Evolutionary conservation across 2,113 vertebrate genomes (phyloP).

Genomic region (Quiscalus mexicanus): DNA sequence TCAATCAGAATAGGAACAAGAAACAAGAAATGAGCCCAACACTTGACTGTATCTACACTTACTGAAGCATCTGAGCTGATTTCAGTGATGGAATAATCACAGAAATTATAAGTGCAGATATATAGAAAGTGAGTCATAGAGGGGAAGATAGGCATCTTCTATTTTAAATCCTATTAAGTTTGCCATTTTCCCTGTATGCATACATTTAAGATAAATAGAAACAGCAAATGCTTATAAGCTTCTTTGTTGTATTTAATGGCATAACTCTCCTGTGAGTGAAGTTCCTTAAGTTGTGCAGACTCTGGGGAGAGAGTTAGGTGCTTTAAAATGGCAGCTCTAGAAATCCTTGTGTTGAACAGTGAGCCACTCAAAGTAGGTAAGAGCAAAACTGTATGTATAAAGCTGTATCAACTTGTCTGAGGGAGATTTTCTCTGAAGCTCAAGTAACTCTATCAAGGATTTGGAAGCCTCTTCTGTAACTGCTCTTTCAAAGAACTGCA

Average conservation of each 20-base stretch:
- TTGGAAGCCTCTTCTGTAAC: background rate
- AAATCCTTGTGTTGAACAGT: background rate
- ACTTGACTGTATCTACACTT: background rate
- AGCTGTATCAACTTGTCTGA: background rate
- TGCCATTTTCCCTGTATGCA: background rate
- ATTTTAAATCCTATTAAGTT: background rate
- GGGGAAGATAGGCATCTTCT: background rate
- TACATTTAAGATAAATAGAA: background rate
- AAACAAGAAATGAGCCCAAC: background rate
- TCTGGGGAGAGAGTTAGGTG: background rate
- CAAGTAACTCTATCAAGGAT: background rate
- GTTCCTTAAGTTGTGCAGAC: background rate
- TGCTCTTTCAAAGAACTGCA: background rate
- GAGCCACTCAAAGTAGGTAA: background rate
- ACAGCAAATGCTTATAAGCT: background rate
- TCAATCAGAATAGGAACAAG: background rate
- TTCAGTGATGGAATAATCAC: background rate
- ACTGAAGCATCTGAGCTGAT: background rate
- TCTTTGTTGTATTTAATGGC: background rate
- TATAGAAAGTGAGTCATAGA: background rate
- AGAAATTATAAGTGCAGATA: background rate
- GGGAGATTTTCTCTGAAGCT: conserved; percentile 11
- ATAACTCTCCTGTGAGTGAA: background rate
- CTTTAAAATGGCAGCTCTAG: background rate
- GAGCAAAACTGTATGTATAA: background rate